Evolutionary conservation across 35 echinoderm and acorn worm genomes (phyloP).

Genomic region (Lytechinus pictus): DNA sequence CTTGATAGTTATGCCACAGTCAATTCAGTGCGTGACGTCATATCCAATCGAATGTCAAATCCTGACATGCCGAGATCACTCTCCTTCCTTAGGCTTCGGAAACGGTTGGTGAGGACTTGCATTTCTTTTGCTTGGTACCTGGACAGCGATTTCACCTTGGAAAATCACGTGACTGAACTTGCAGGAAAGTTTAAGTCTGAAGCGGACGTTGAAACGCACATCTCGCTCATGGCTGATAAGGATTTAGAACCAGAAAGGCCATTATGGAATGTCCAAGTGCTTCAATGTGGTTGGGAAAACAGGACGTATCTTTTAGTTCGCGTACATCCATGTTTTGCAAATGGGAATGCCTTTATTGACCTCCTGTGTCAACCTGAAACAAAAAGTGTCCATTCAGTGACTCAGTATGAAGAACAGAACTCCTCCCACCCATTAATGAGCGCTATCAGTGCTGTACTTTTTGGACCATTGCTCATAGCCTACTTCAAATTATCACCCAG

Average conservation of each 20-base stretch:
- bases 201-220: not conserved
- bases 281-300: constrained; percentile 1
- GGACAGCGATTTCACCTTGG: not conserved
- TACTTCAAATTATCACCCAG: constrained; percentile 1
- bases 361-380: not conserved
- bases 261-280: not conserved
- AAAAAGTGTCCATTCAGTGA: not conserved
- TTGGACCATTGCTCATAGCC: not conserved
- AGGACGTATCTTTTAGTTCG: not conserved
- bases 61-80: not conserved
- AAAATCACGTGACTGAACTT: not conserved
- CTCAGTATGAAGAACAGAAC: not conserved
- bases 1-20: constrained; percentile 1
- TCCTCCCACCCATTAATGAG: not conserved
- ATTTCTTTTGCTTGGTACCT: not conserved
- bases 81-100: not conserved
- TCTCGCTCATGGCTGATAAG: not conserved
- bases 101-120: not conserved
- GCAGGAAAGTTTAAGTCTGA: not conserved
- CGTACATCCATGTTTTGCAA: not conserved
- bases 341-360: not conserved
- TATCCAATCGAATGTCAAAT: not conserved
- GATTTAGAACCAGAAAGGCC: not conserved
- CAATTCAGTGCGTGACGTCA: not conserved
- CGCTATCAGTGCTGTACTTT: not conserved